Conservation (phyloP, 2,113 vertebrate species). For the Chionomys nivalis region DNA sequence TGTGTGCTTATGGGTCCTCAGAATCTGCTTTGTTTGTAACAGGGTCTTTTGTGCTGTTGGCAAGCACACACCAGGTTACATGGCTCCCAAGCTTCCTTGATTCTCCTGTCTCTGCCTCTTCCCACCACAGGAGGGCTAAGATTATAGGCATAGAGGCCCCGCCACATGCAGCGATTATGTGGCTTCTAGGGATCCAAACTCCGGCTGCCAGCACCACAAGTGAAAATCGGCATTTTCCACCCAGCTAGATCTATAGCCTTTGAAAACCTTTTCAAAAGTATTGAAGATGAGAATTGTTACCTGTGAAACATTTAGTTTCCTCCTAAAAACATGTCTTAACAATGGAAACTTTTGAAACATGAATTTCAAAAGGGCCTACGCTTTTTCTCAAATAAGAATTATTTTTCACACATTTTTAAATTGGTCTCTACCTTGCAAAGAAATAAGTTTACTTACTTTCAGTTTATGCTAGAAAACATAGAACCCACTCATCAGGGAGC, state of each 20-base stretch:
- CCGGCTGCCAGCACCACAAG: background rate
- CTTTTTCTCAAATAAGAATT: slow-evolving; percentile 43
- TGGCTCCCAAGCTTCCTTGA: background rate
- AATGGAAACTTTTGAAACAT: background rate
- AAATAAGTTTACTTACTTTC: background rate
- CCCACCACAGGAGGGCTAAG: background rate
- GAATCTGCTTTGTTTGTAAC: background rate
- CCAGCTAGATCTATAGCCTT: background rate
- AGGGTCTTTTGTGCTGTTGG: background rate
- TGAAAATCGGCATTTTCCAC: background rate
- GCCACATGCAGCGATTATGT: no score
- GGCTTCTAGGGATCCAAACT: background rate
- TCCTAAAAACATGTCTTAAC: background rate
- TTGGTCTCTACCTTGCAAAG: background rate
- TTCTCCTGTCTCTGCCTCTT: background rate
- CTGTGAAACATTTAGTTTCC: background rate
- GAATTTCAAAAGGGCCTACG: background rate
- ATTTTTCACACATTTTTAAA: slow-evolving; percentile 16
- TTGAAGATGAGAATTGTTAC: background rate
- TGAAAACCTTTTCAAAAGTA: slow-evolving; percentile 43
- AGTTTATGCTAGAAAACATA: slow-evolving; percentile 20
- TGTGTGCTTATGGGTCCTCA: background rate
- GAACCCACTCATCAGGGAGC: background rate
- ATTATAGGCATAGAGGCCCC: background rate
- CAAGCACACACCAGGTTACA: background rate